A percentile compares a stretch with the other conserved stretches of the same genome.
Conservation (phyloP, 2,113 vertebrate species). For the Cebus imitator region DNA sequence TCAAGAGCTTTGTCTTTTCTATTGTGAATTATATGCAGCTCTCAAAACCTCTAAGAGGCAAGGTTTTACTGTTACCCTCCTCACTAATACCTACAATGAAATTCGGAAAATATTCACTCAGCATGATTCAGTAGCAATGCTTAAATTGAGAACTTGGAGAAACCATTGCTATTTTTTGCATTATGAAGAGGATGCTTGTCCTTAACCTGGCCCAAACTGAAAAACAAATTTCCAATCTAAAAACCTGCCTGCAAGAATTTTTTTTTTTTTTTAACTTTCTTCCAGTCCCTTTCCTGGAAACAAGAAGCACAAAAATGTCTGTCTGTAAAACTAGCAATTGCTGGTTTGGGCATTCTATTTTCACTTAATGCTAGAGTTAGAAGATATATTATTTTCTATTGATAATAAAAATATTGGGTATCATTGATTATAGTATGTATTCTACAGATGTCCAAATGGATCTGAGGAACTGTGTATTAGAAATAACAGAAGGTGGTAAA, state of each 20-base stretch:
- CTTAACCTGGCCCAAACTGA: neutral
- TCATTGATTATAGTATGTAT: neutral
- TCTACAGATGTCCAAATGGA: neutral
- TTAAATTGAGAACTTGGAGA: conserved; percentile 9
- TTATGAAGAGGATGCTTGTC: neutral
- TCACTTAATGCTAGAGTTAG: neutral
- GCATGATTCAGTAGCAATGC: neutral
- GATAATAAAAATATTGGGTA: neutral
- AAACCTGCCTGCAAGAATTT: neutral
- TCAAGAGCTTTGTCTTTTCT: neutral
- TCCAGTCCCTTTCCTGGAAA: neutral
- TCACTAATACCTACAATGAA: neutral
- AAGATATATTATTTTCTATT: neutral
- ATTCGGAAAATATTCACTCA: neutral
- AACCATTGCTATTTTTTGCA: neutral
- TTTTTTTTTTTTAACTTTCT: neutral
- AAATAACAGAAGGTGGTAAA: neutral
- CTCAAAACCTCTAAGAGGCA: neutral
- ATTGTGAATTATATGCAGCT: neutral
- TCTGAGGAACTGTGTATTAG: neutral
- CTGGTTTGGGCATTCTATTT: neutral
- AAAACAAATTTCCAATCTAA: neutral
- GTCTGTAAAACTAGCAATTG: neutral
- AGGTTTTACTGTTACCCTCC: conserved; percentile 13
- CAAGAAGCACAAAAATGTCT: neutral